These are phyloP conservation scores for Pherbina coryleti DNA, from an alignment of 2,888 invertebrate genomes.

Conservation along the genomic window DNA sequence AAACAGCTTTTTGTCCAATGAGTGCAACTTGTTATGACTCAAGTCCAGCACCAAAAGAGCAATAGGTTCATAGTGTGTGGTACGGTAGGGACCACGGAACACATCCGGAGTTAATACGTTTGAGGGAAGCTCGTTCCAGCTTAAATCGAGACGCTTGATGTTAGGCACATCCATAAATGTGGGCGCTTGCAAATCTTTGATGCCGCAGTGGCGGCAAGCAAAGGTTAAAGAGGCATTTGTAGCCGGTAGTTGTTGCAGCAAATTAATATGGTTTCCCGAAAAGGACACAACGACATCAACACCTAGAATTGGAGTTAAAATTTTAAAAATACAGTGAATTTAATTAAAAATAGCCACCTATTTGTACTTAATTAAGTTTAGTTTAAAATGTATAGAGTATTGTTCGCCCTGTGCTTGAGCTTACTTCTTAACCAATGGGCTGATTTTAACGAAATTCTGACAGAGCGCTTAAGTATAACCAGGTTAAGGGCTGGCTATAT, in stretches of 20 bases:
- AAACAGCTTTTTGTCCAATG: slow-evolving; percentile 75
- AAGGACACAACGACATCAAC: slow-evolving; percentile 62
- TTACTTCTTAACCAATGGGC: no score
- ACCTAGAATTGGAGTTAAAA: slow-evolving; percentile 42
- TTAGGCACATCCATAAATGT: slow-evolving; percentile 67
- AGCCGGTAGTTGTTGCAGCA: slow-evolving; percentile 66
- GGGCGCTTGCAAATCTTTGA: slow-evolving; percentile 62
- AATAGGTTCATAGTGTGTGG: slow-evolving; percentile 73
- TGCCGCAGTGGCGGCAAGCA: slow-evolving; percentile 65
- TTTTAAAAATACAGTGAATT: neutral
- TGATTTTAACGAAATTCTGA: no score
- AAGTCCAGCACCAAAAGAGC: slow-evolving; percentile 74
- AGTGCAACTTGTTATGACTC: slow-evolving; percentile 76
- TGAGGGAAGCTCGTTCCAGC: slow-evolving; percentile 66
- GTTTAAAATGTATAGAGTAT: no score
- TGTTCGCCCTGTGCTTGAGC: no score
- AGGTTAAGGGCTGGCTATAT: no score
- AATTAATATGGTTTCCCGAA: slow-evolving; percentile 62
- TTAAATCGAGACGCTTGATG: slow-evolving; percentile 64
- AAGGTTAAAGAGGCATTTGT: slow-evolving; percentile 64
- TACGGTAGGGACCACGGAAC: slow-evolving; percentile 77
- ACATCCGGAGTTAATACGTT: slow-evolving; percentile 75
- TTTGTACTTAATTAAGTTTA: no score
- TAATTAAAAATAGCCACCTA: neutral
- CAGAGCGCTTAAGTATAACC: no score